Evolutionary conservation across 2,888 invertebrate genomes (phyloP).

Genomic region (Monochamus alternatus): DNA sequence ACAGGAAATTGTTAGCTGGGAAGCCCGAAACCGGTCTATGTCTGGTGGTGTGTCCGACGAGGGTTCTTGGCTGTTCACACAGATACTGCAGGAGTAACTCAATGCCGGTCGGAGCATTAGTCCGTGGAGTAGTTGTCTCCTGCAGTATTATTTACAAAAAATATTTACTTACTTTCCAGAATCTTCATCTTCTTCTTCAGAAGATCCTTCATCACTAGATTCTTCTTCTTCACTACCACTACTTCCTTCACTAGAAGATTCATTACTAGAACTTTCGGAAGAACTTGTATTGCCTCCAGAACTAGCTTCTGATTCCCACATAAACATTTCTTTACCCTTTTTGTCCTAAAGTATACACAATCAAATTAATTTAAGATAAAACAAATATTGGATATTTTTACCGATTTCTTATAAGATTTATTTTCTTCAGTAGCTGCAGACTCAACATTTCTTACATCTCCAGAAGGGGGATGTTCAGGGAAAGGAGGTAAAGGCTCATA

Average conservation of each 20-base stretch:
- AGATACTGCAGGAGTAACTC: no score
- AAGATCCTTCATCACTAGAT: constrained; percentile 54
- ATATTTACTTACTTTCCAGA: constrained; percentile 45
- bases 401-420: constrained; percentile 60
- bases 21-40: no score
- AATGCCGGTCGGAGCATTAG: no score
- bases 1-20: no score
- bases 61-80: no score
- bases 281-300: constrained; percentile 66
- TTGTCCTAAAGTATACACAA: constrained; percentile 53
- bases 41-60: no score
- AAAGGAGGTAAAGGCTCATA: constrained; percentile 92
- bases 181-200: constrained; percentile 55
- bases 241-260: constrained; percentile 57
- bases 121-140: no score
- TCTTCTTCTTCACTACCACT: constrained; percentile 57
- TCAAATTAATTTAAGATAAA: neutral
- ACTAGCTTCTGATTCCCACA: constrained; percentile 68
- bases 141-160: no score
- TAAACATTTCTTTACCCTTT: constrained; percentile 61
- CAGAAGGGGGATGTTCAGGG: constrained; percentile 84
- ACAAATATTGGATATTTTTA: constrained; percentile 36
- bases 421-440: constrained; percentile 64
- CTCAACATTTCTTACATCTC: constrained; percentile 84
- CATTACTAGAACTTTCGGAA: constrained; percentile 58